Evolutionary conservation across 2,113 vertebrate species (phyloP), one percentile per base, ranked within the genome.

Genomic region (Chaetops frenatus): DNA sequence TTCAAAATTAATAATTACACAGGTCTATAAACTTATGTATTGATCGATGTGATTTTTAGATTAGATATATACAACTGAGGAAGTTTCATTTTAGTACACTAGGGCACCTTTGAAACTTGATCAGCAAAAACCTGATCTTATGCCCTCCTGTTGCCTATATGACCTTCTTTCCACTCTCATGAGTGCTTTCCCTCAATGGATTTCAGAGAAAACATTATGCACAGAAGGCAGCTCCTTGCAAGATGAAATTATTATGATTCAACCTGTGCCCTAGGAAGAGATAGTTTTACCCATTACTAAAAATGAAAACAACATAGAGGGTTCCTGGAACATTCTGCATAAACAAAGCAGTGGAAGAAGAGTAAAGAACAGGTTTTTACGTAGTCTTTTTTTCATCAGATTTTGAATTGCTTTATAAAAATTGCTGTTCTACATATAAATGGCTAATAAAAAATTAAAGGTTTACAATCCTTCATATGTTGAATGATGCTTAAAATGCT

Each of bases 61-160:
- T 91, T 61, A 94, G 29, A 31, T 7, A 35, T 60, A 45, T 77
- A 23, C 50, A 92, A 64, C 9, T 77, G 66, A 94, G 11, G 66
- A 88, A 92, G 91, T 76, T 95, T 94, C 65, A 71, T 79, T 96
- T 57, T 48, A 71, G 33, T 86, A 10, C 58, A 71, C 84, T 62
- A 74, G 31, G 40, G 35, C 25, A 91, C 28, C 50, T 86, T 64
- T 81, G 58, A 89, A 80, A 73, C 44, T 48, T 51, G 20, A 82
- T 60, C 73, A 86, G 76, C 56, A 92, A 45, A 69, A 82, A 42
- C 33, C 65, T 61, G 47, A 90, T 73, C 70, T 81, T 82, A 48
- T 6, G 38, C 28, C 60, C 79, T 92, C 83, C 42, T 42, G 18
- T 33, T 88, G n/a, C 21, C 29, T 71, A 22, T n/a, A 47, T 19